Conservation (phyloP, 2,888 invertebrate genomes). For the Melitaea athalia region DNA sequence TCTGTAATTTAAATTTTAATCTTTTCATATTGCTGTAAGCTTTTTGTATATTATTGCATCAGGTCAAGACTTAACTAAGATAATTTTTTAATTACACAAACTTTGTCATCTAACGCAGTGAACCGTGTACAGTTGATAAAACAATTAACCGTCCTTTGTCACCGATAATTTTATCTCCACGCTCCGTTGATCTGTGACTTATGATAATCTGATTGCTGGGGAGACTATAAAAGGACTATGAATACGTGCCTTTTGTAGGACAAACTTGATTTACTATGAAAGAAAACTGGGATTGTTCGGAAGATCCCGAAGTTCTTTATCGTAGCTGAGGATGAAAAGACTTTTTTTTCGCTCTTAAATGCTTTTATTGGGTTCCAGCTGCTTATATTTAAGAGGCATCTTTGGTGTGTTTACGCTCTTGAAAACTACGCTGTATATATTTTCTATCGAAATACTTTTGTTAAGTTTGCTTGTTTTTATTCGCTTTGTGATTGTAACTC, state of each 20-base stretch:
- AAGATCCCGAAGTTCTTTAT: slow-evolving; percentile 33
- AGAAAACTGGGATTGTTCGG: slow-evolving; percentile 38
- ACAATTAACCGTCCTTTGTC: slow-evolving; percentile 61
- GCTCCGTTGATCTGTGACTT: slow-evolving; percentile 66
- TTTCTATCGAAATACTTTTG: no score
- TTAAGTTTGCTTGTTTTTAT: no score
- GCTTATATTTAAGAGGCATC: slow-evolving; percentile 31
- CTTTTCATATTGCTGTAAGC: no score
- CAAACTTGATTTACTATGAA: slow-evolving; percentile 41
- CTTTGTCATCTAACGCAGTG: slow-evolving; percentile 37
- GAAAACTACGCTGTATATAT: not conserved
- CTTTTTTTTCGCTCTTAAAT: slow-evolving; percentile 30
- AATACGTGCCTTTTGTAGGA: slow-evolving; percentile 42
- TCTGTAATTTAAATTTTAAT: no score
- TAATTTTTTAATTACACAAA: slow-evolving; percentile 27
- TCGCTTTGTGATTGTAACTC: not conserved
- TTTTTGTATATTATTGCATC: not conserved
- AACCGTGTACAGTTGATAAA: slow-evolving; percentile 44
- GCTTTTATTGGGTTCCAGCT: slow-evolving; percentile 34
- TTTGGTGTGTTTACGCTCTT: slow-evolving; percentile 8
- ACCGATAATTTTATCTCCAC: slow-evolving; percentile 73
- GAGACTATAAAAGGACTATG: slow-evolving; percentile 47
- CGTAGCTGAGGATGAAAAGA: slow-evolving; percentile 32
- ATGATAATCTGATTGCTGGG: slow-evolving; percentile 65
- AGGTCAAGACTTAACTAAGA: not conserved